Percentiles rank a stretch among this genome's conserved stretches.
phyloP scores from a whole-genome alignment of 2,888 invertebrate genomes.

The Sthenelais limicola region DNA sequence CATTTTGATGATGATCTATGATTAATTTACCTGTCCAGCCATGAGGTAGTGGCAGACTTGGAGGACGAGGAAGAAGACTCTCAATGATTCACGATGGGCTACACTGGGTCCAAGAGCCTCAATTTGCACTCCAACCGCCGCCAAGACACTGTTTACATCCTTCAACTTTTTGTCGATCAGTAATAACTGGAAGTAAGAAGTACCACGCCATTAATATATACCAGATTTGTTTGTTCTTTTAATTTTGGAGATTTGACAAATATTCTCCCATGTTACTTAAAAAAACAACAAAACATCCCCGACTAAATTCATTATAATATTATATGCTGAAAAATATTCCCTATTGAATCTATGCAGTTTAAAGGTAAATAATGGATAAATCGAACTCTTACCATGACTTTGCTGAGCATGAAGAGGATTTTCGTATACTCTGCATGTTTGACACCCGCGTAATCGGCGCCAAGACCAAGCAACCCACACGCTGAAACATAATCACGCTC shows the following conservation, averaged over 20 bases:
- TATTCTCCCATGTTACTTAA: no score
- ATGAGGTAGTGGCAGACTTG: slow-evolving; percentile 97
- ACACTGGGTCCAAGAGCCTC: slow-evolving; percentile 90
- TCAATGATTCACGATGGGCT: slow-evolving; percentile 92
- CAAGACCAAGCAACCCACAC: slow-evolving; percentile 89
- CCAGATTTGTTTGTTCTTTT: no score
- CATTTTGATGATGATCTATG: no score
- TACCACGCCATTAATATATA: no score
- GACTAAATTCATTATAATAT: no score
- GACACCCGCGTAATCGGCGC: slow-evolving; percentile 95
- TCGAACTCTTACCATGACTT: slow-evolving; percentile 88
- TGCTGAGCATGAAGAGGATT: slow-evolving; percentile 92
- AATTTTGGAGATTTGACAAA: no score
- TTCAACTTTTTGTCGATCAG: slow-evolving; percentile 93
- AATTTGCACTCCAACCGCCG: slow-evolving; percentile 90
- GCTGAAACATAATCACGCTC: slow-evolving; percentile 93
- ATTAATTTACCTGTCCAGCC: slow-evolving; percentile 88
- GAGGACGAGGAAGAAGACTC: slow-evolving; percentile 91
- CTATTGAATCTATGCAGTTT: no score
- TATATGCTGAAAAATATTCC: no score
- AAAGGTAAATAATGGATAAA: not conserved
- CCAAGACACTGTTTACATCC: slow-evolving; percentile 91
- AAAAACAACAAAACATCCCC: no score
- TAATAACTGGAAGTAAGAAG: slow-evolving; percentile 78
- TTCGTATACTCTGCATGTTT: slow-evolving; percentile 92